These are phyloP conservation scores for Tragelaphus buxtoni DNA, from an alignment of 2,113 vertebrate genomes.

Conservation along the genomic window DNA sequence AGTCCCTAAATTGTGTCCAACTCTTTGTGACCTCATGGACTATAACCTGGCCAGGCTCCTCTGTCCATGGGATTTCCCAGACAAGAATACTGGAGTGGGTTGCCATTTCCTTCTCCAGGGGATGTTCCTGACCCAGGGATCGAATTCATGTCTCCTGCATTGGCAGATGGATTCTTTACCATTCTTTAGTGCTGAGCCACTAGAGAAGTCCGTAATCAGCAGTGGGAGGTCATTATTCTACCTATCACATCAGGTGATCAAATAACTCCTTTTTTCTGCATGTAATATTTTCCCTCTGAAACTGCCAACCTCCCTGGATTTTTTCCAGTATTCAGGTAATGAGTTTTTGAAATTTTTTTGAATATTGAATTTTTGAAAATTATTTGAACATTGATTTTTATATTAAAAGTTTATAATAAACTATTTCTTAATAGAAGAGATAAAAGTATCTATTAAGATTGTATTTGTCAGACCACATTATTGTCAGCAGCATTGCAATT, in stretches of 20 bases:
- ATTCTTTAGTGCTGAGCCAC: not conserved
- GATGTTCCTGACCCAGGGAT: not conserved
- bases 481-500: not conserved
- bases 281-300: not conserved
- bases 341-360: not conserved
- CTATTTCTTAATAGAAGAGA: not conserved
- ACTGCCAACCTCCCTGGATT: not conserved
- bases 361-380: not conserved
- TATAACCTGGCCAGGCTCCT: not conserved
- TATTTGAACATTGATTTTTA: conserved; percentile 14
- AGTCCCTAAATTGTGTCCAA: not conserved
- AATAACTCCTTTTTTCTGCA: not conserved
- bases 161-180: not conserved
- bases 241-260: not conserved
- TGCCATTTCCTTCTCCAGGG: not conserved
- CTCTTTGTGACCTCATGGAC: not conserved
- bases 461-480: not conserved
- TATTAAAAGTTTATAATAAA: not conserved
- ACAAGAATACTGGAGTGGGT: not conserved
- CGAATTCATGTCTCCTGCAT: not conserved
- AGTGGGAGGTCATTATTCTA: not conserved
- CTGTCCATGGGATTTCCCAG: not conserved
- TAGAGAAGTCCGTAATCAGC: not conserved
- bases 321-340: not conserved
- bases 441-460: not conserved